These are phyloP conservation scores for Syngnathoides biaculeatus DNA, from an alignment of 2,113 vertebrate species.

Conservation along the genomic window DNA sequence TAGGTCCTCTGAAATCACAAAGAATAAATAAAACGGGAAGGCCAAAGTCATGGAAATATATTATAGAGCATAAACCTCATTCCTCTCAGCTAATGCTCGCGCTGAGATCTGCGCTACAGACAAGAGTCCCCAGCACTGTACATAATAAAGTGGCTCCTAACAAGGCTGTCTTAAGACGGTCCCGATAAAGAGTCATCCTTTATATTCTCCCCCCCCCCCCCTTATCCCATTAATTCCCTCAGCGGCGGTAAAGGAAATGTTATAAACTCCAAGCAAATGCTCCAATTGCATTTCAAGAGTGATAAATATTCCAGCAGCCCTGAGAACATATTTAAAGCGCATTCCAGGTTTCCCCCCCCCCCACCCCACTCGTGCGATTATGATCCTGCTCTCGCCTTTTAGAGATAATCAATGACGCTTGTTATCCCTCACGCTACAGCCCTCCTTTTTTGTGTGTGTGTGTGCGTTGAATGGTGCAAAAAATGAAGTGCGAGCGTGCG, in stretches of 20 bases:
- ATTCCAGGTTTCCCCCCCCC: conserved; percentile 51
- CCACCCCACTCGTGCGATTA: conserved; percentile 65
- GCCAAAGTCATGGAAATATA: conserved; percentile 49
- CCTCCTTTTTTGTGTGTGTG: conserved; percentile 41
- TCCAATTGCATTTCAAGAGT: conserved; percentile 69
- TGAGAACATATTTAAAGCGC: conserved; percentile 74
- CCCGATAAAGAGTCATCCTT: conserved; percentile 69
- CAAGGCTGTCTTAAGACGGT: conserved; percentile 70
- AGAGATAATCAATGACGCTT: conserved; percentile 79
- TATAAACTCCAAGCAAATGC: conserved; percentile 68
- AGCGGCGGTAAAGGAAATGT: conserved; percentile 37
- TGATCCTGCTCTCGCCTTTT: conserved; percentile 69
- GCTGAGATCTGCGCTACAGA: conserved; percentile 53
- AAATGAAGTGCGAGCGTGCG: conserved; percentile 47
- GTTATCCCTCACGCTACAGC: conserved; percentile 53
- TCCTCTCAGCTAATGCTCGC: conserved; percentile 47
- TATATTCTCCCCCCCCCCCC: conserved; percentile 39
- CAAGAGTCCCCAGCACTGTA: conserved; percentile 56
- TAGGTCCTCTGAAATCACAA: conserved; percentile 46
- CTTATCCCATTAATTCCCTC: conserved; percentile 58
- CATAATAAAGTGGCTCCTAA: conserved; percentile 58
- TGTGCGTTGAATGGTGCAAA: conserved; percentile 57
- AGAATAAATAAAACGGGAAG: conserved; percentile 57
- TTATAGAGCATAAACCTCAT: conserved; percentile 50
- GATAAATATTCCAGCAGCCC: conserved; percentile 74